A percentile compares a stretch with the other conserved stretches of the same genome.
phyloP scores from a whole-genome alignment of 1,140 invertebrate species.

The Venustaconcha ellipsiformis region DNA sequence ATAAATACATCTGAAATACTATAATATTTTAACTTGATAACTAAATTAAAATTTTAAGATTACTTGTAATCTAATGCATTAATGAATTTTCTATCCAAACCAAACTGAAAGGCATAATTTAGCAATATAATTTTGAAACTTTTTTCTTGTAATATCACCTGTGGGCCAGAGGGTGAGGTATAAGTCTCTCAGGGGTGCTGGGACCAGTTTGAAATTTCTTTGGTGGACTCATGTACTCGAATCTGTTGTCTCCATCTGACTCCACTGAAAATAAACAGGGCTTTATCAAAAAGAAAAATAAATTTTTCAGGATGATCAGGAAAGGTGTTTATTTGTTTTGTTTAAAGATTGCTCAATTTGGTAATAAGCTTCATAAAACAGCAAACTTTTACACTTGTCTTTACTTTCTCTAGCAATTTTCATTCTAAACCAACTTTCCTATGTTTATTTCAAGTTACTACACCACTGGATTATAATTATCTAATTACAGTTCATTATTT shows the following conservation, averaged over 20 bases:
- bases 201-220: conserved; percentile 59
- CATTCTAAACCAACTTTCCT: too few relatives aligned
- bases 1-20: too few relatives aligned
- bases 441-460: too few relatives aligned
- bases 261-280: conserved; percentile 45
- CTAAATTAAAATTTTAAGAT: not conserved
- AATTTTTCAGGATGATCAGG: too few relatives aligned
- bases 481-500: too few relatives aligned
- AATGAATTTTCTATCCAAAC: not conserved
- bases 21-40: not conserved
- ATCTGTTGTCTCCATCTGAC: conserved; percentile 47
- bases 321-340: too few relatives aligned
- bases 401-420: too few relatives aligned
- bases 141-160: conserved; percentile 31
- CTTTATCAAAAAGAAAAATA: not conserved
- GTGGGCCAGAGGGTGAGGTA: conserved; percentile 54
- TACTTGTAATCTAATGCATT: not conserved
- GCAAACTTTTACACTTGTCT: too few relatives aligned
- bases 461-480: too few relatives aligned
- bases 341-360: too few relatives aligned
- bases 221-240: conserved; percentile 61
- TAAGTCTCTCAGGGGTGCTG: conserved; percentile 56
- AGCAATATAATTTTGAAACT: not conserved
- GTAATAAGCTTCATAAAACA: too few relatives aligned
- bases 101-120: not conserved